Evolutionary conservation across 2,113 vertebrate species (phyloP).

Genomic region (Odontesthes bonariensis): DNA sequence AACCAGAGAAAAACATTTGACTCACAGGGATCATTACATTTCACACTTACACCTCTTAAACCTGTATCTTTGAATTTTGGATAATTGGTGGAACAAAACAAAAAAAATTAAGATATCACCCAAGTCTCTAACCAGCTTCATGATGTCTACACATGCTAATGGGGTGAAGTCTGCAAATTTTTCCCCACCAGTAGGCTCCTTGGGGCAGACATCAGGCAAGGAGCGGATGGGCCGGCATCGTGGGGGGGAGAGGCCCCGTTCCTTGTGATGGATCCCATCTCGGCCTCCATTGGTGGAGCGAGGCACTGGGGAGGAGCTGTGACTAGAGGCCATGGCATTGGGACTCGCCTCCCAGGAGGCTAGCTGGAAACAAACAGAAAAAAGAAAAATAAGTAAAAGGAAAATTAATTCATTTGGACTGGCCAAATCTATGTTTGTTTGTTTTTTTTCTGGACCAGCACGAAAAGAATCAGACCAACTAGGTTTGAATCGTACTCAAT

Average conservation of each 20-base stretch:
- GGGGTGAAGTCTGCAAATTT: not conserved
- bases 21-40: too few relatives aligned
- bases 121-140: too few relatives aligned
- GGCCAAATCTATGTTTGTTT: not conserved
- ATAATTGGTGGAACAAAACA: too few relatives aligned
- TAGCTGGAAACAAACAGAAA: slow-evolving; percentile 59
- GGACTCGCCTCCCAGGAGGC: slow-evolving; percentile 86
- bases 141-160: not conserved
- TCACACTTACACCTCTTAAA: too few relatives aligned
- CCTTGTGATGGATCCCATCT: slow-evolving; percentile 90
- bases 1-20: too few relatives aligned
- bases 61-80: too few relatives aligned
- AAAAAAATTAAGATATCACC: too few relatives aligned
- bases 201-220: slow-evolving; percentile 96
- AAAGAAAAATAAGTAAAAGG: not conserved
- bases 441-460: too few relatives aligned
- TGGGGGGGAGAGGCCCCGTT: slow-evolving; percentile 82
- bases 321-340: slow-evolving; percentile 96
- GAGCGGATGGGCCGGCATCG: slow-evolving; percentile 84
- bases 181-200: slow-evolving; percentile 90
- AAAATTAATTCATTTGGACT: not conserved
- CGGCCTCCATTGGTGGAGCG: slow-evolving; percentile 84
- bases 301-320: slow-evolving; percentile 92
- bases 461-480: too few relatives aligned
- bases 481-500: too few relatives aligned